These are phyloP conservation scores for Casuarius casuarius DNA, from an alignment of 2,113 vertebrate species.

Conservation along the genomic window DNA sequence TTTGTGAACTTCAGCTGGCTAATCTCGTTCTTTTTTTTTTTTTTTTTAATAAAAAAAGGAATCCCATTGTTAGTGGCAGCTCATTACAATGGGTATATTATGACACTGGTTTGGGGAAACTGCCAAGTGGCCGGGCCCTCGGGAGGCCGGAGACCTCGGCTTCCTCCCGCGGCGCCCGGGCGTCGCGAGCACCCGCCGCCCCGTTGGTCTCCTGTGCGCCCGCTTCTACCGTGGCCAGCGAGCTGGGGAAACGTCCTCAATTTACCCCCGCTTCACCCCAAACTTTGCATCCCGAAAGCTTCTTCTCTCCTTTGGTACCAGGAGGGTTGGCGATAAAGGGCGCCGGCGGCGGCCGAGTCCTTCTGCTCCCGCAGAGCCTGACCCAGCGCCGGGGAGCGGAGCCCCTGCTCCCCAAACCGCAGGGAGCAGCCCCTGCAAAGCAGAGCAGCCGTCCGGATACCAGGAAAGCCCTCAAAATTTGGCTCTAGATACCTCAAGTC, in stretches of 20 bases:
- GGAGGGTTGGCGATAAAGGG: background rate
- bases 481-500: background rate
- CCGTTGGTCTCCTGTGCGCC: background rate
- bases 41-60: background rate
- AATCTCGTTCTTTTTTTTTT: too few species aligned
- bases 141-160: background rate
- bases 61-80: background rate
- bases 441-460: background rate
- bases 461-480: background rate
- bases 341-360: background rate
- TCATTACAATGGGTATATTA: rapidly evolving
- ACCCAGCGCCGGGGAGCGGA: background rate
- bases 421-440: too few species aligned
- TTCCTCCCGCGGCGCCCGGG: rapidly evolving
- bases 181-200: background rate
- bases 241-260: background rate
- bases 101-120: background rate
- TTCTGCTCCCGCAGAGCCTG: background rate
- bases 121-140: background rate
- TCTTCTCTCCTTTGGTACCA: background rate
- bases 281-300: background rate
- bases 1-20: background rate
- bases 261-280: background rate
- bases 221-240: background rate
- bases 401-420: background rate